Percentiles rank a stretch among this genome's conserved stretches.
Conservation (phyloP, 2,797 vertebrate species). For the Microcaecilia unicolor region DNA sequence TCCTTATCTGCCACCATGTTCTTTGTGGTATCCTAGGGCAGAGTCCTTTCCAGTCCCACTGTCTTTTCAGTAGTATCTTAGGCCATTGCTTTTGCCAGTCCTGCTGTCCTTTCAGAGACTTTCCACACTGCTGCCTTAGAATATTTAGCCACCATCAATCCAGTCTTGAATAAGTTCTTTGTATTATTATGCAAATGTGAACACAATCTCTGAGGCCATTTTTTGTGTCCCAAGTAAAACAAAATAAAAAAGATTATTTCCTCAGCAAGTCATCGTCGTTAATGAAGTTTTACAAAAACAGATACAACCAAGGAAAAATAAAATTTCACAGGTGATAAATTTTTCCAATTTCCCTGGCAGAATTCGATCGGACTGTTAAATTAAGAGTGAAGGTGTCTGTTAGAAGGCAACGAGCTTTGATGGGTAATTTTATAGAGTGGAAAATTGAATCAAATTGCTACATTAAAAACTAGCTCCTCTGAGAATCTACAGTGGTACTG, state of each 20-base stretch:
- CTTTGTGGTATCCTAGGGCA: not conserved
- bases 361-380: conserved; percentile 89
- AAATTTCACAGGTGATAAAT: conserved; percentile 96
- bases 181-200: conserved; percentile 44
- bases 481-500: conserved; percentile 50
- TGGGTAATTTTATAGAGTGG: conserved; percentile 93
- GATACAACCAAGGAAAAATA: conserved; percentile 82
- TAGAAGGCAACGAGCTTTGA: conserved; percentile 72
- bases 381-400: conserved; percentile 85
- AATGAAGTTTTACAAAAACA: conserved; percentile 84
- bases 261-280: conserved; percentile 76
- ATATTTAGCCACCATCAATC: too few species aligned
- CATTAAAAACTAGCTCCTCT: conserved; percentile 76
- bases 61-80: too few species aligned
- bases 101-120: too few species aligned
- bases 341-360: conserved; percentile 93
- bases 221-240: conserved; percentile 40
- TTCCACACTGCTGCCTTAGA: too few species aligned
- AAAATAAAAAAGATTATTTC: conserved; percentile 65
- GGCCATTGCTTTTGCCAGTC: too few species aligned
- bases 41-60: not conserved
- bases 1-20: too few species aligned
- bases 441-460: conserved; percentile 97
- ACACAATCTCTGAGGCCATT: conserved; percentile 39
- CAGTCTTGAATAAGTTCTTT: too few species aligned